phyloP scores from a whole-genome alignment of 2,797 vertebrate species.

The Lepilemur ruficaudatus region DNA sequence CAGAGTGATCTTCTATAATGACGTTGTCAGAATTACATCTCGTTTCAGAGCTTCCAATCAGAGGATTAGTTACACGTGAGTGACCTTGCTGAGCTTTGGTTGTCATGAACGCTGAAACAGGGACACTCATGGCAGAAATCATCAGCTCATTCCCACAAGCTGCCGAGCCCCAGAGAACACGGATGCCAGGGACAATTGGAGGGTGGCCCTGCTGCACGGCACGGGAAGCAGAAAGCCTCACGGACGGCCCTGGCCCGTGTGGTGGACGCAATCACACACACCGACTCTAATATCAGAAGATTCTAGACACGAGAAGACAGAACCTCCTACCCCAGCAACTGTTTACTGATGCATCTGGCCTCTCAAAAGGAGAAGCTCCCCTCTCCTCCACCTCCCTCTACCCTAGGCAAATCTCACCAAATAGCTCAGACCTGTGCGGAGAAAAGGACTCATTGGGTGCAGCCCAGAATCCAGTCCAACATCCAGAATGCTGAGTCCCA shows the following conservation, averaged over 20 bases:
- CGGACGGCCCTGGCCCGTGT: too few relatives aligned
- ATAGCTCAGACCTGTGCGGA: not conserved
- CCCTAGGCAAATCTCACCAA: too few relatives aligned
- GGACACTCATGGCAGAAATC: accelerated
- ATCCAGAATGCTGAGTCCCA: accelerated
- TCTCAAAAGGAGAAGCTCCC: not conserved
- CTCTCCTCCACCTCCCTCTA: too few relatives aligned
- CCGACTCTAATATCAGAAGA: too few relatives aligned
- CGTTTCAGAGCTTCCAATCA: not conserved
- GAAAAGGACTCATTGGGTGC: too few relatives aligned
- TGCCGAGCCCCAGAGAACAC: accelerated
- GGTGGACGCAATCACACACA: too few relatives aligned
- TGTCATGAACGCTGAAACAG: accelerated
- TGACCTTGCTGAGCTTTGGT: accelerated
- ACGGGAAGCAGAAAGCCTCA: too few relatives aligned
- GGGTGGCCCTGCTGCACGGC: too few relatives aligned
- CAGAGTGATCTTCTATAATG: not conserved
- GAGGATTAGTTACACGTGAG: accelerated
- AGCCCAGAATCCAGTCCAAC: too few relatives aligned
- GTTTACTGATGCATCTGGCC: too few relatives aligned
- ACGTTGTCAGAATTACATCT: not conserved
- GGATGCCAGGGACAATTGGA: not conserved
- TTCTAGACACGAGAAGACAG: too few relatives aligned
- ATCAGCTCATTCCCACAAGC: accelerated
- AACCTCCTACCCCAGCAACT: too few relatives aligned